Conservation (phyloP, 2,888 invertebrate species). For the Ypsolopha scabrella region DNA sequence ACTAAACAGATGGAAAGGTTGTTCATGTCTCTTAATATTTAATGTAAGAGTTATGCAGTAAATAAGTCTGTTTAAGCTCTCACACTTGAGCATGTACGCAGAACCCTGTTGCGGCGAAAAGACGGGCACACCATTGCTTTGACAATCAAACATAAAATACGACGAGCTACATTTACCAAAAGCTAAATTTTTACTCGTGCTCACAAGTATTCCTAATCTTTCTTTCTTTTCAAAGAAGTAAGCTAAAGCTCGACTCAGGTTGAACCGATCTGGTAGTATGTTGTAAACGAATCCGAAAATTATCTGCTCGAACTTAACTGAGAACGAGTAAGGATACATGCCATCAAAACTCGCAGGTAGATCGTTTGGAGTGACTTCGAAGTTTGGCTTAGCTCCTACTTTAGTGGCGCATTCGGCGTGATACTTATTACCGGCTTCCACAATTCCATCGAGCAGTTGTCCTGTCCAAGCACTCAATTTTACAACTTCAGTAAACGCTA, state of each 20-base stretch:
- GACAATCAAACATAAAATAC: conserved; percentile 78
- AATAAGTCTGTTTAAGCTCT: conserved; percentile 70
- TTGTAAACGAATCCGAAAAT: conserved; percentile 75
- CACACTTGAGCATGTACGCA: conserved; percentile 72
- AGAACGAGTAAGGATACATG: conserved; percentile 70
- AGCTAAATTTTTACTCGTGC: conserved; percentile 61
- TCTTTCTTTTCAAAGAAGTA: conserved; percentile 70
- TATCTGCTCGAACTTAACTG: conserved; percentile 65
- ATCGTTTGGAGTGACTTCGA: conserved; percentile 71
- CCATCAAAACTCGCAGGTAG: conserved; percentile 60
- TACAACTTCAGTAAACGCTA: conserved; percentile 71
- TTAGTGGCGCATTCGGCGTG: conserved; percentile 58
- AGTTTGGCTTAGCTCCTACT: conserved; percentile 51
- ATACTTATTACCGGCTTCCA: conserved; percentile 70
- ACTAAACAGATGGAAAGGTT: conserved; percentile 36
- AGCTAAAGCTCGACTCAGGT: conserved; percentile 71
- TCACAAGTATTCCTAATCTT: conserved; percentile 64
- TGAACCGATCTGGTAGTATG: conserved; percentile 65
- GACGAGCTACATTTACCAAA: conserved; percentile 64
- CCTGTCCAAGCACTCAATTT: conserved; percentile 73
- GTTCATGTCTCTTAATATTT: conserved; percentile 65
- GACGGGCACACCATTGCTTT: conserved; percentile 71
- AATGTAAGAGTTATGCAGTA: conserved; percentile 74
- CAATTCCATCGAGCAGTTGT: conserved; percentile 72
- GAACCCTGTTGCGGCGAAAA: conserved; percentile 70